phyloP scores from a whole-genome alignment of 2,113 vertebrate genomes.

The Callopanchax toddi region DNA sequence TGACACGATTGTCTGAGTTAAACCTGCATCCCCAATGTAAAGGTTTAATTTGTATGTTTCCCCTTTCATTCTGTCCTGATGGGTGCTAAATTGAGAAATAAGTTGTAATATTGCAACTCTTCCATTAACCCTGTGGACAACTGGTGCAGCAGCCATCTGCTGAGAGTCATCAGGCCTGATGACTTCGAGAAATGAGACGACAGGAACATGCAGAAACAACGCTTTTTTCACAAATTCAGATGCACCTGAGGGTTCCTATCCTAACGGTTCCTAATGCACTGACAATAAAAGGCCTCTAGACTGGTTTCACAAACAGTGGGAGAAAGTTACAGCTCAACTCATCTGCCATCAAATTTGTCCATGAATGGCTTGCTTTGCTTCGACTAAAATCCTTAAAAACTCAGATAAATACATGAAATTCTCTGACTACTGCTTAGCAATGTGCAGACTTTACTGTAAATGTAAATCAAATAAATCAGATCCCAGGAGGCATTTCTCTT shows the following conservation, averaged over 20 bases:
- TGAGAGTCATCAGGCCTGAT: constrained; percentile 46
- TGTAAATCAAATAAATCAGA: too few relatives aligned
- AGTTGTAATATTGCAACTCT: constrained; percentile 9
- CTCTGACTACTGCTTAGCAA: not conserved
- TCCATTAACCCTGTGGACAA: constrained; percentile 26
- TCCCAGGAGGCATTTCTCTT: too few relatives aligned
- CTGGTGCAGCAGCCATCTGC: constrained; percentile 19
- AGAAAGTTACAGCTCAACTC: constrained; percentile 30
- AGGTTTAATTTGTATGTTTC: not conserved
- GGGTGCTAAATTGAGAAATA: constrained; percentile 2
- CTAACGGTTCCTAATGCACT: constrained; percentile 28
- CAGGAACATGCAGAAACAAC: constrained; percentile 25
- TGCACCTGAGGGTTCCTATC: constrained; percentile 27
- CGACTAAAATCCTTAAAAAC: too few relatives aligned
- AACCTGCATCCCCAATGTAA: too few relatives aligned
- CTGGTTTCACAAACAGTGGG: constrained; percentile 24
- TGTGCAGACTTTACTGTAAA: constrained; percentile 11
- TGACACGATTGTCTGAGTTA: not conserved
- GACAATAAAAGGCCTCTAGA: constrained; percentile 23
- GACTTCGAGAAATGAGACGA: constrained; percentile 36
- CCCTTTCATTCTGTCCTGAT: constrained; percentile 2
- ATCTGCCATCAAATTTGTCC: too few relatives aligned
- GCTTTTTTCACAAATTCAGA: constrained; percentile 39
- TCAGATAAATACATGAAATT: too few relatives aligned
- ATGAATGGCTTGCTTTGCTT: too few relatives aligned